Evolutionary conservation across 2,113 vertebrate species (phyloP).

Genomic region (Entelurus aequoreus): DNA sequence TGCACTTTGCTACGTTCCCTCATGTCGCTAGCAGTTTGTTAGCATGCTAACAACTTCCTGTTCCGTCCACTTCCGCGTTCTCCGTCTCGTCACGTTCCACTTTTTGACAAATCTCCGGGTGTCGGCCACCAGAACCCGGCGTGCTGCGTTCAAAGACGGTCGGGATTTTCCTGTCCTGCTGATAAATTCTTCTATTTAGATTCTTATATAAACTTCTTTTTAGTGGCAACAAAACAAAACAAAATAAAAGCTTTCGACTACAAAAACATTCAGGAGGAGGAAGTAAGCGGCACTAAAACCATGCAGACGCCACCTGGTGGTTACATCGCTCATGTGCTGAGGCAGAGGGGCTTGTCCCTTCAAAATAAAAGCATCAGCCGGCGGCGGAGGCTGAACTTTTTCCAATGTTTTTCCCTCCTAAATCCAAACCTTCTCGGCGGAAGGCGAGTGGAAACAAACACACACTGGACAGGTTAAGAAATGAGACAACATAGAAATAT

Average conservation of each 20-base stretch:
- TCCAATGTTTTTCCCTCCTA: neutral
- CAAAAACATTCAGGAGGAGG: conserved; percentile 11
- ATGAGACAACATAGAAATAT: neutral
- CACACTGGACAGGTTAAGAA: neutral
- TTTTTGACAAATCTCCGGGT: no score
- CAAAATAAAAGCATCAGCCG: no score
- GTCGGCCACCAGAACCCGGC: no score
- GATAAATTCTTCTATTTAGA: conserved; percentile 48
- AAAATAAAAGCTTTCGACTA: conserved; percentile 39
- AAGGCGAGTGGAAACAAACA: no score
- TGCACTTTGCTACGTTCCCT: no score
- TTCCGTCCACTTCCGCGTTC: neutral
- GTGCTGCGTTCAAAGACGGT: conserved; percentile 1
- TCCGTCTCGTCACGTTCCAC: neutral
- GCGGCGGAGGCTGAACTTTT: no score
- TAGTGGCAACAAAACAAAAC: conserved; percentile 74
- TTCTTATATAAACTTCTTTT: conserved; percentile 56
- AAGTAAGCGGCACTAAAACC: neutral
- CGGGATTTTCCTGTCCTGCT: conserved; percentile 61
- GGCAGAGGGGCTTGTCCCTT: no score
- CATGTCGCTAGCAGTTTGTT: neutral
- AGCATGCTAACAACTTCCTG: neutral
- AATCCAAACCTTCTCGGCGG: neutral
- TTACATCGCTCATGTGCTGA: neutral
- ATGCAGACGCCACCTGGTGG: neutral